Conservation (phyloP, 2,888 invertebrate species). For the Ommatoiulus sabulosus region DNA sequence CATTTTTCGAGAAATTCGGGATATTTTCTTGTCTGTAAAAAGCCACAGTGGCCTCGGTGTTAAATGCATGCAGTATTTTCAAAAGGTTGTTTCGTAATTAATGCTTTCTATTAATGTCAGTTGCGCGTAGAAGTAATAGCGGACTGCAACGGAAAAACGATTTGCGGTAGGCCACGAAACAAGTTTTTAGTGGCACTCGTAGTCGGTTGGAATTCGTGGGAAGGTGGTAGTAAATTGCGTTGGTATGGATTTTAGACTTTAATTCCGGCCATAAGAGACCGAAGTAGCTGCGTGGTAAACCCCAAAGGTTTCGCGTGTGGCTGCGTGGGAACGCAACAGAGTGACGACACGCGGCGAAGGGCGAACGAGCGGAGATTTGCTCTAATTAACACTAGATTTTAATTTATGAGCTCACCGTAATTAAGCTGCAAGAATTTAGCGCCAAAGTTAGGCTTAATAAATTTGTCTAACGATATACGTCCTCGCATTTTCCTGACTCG, state of each 20-base stretch:
- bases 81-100: neutral
- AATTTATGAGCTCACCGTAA: neutral
- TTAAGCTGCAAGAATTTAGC: neutral
- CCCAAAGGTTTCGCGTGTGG: constrained; percentile 1
- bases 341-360: neutral
- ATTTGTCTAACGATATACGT: neutral
- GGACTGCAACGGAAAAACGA: neutral
- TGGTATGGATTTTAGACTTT: constrained; percentile 35
- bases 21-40: no score
- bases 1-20: no score
- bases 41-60: no score
- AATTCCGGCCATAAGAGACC: constrained; percentile 39
- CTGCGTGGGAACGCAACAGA: constrained; percentile 13
- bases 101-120: neutral
- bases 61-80: neutral
- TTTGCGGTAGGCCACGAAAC: neutral
- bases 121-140: neutral
- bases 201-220: neutral
- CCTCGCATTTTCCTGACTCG: neutral
- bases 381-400: neutral
- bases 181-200: constrained; percentile 3
- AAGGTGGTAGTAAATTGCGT: constrained; percentile 1
- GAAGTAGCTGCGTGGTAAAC: neutral
- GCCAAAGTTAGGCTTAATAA: neutral
- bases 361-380: neutral